These are phyloP conservation scores for Darevskia nairensis DNA, from an alignment of 2,797 vertebrate species.

Conservation along the genomic window DNA sequence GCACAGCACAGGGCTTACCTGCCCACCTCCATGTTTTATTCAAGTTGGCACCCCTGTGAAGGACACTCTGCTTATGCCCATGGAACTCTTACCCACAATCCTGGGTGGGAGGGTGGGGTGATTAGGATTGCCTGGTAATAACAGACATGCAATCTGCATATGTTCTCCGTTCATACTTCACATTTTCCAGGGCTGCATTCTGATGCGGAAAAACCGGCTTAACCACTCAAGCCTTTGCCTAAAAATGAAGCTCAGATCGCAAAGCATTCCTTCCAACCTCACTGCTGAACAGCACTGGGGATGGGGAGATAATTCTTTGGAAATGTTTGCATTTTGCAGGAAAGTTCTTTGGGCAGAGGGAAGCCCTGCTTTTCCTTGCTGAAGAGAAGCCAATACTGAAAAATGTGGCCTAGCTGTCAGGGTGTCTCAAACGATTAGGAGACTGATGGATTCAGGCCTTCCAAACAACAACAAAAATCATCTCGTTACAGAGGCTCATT, in stretches of 20 bases:
- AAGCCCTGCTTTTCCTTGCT: background rate
- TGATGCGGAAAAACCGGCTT: no score
- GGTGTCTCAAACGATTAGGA: background rate
- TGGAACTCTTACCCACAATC: background rate
- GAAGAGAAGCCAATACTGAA: background rate
- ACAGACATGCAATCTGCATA: background rate
- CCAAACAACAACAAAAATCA: background rate
- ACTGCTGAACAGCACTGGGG: no score
- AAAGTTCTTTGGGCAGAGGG: background rate
- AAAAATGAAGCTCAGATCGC: background rate
- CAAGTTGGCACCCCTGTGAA: background rate
- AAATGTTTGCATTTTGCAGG: background rate
- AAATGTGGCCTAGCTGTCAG: no score
- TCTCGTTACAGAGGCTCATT: background rate
- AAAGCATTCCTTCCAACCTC: no score
- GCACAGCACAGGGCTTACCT: no score
- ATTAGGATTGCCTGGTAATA: background rate
- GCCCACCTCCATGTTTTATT: no score
- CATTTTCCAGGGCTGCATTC: background rate
- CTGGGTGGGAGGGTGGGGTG: background rate
- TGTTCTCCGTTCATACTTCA: background rate
- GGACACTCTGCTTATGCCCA: background rate
- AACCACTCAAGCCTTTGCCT: background rate
- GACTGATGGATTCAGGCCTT: background rate
- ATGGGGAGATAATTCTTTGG: no score